Evolutionary conservation across 1,140 invertebrate species (phyloP), one percentile per base, ranked within the genome.

Genomic region (Anagrus nilaparvatae): DNA sequence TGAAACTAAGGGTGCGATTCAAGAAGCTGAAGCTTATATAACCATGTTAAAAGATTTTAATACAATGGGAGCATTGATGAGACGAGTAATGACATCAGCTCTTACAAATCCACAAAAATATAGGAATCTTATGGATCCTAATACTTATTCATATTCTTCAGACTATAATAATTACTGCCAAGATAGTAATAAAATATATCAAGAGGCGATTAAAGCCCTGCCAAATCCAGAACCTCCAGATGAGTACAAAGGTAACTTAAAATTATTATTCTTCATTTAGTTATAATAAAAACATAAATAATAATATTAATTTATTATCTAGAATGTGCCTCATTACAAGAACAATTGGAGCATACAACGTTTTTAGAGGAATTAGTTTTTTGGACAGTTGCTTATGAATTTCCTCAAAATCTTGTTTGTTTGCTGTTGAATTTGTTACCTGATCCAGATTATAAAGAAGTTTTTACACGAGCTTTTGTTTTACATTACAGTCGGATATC

Each of bases 311-410:
- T 24, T 42, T 44, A 27, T 40, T 40, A 46, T 64, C 67, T 36
- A 66, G 83, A 88, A 65, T 77, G 86, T 53, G 80, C 84, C n/a
- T 84, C 85, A 1, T 61, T 93, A 18, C 81, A 82, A 56, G 79
- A 83, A 46, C 75, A 79, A 6, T 66, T 95, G 4, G 74, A 80
- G 17, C 91, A 97, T 67, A 79, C 76, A 33, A 94, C 86, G 1
- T 82, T 97, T 50, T 72, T 97, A 14, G 92, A 97, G 63, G 93
- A 97, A 70, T 76, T 97, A 39, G 86, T 97, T 48, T 97, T 97
- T 70, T 97, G 94, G 93, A 95, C 89, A 14, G 89, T 97, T 18
- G 89, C 89, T 59, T 95, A 87, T 67, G 92, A 97, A 67, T 98
- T 97, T 70, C 93, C 93, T 3, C 89, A 97, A 65, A 95, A 94